A percentile compares a stretch with the other conserved stretches of the same genome.
phyloP scores from a whole-genome alignment of 2,797 vertebrate genomes.

The Emydoidea blandingii region DNA sequence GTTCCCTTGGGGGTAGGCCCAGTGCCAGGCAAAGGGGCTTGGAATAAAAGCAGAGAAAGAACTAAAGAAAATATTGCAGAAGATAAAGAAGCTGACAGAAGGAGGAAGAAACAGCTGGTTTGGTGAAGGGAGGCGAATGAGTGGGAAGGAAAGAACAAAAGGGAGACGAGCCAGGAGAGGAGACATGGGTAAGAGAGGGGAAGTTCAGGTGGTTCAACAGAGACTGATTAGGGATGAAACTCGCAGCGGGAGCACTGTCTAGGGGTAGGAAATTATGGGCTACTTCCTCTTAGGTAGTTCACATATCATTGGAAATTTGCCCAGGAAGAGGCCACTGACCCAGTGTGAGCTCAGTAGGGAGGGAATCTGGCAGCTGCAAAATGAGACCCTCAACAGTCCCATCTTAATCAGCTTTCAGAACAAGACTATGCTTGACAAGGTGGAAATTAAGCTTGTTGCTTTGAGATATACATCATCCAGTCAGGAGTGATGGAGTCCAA shows the following conservation, averaged over 20 bases:
- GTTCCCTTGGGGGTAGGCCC: not conserved
- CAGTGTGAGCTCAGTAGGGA: not conserved
- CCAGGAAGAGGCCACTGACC: not conserved
- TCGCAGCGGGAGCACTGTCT: slow-evolving; percentile 27
- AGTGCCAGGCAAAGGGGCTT: not conserved
- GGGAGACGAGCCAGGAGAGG: slow-evolving; percentile 20
- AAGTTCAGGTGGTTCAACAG: not conserved
- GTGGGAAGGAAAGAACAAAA: not conserved
- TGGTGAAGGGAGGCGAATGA: slow-evolving; percentile 41
- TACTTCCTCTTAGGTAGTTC: not conserved
- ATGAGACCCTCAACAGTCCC: not conserved
- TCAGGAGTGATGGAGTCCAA: not conserved
- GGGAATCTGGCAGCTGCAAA: not conserved
- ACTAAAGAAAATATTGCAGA: slow-evolving; percentile 21
- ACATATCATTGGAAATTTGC: not conserved
- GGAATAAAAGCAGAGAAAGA: slow-evolving; percentile 2
- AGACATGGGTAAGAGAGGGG: not conserved
- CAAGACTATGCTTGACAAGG: not conserved
- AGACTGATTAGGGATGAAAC: not conserved
- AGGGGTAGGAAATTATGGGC: not conserved
- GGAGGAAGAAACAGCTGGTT: not conserved
- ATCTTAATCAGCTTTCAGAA: not conserved
- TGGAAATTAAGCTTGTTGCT: not conserved
- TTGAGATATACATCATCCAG: not conserved
- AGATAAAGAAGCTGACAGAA: not conserved